These are phyloP conservation scores for Ophion costatus DNA, from an alignment of 2,888 invertebrate genomes.

Conservation along the genomic window DNA sequence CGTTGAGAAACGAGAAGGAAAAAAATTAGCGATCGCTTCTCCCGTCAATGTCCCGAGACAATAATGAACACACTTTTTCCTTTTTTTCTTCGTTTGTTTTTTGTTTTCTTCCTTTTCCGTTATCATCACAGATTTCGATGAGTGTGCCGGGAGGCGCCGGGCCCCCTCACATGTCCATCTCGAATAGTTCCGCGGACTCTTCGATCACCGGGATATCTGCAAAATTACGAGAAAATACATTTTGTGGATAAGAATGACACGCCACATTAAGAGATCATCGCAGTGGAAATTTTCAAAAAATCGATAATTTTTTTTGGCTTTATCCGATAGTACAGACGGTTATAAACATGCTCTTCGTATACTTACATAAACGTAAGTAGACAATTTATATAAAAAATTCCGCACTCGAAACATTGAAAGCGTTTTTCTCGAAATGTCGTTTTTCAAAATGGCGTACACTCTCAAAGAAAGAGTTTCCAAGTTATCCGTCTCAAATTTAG, in stretches of 20 bases:
- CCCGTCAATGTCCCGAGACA: constrained; percentile 31
- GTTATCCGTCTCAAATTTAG: too few species aligned
- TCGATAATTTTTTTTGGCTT: background rate
- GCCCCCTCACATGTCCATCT: constrained; percentile 83
- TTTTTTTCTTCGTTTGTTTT: background rate
- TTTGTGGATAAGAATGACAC: background rate
- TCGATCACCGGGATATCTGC: constrained; percentile 77
- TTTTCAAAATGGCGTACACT: too few species aligned
- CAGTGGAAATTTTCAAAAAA: background rate
- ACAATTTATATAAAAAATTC: too few species aligned
- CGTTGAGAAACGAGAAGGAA: background rate
- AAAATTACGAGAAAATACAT: constrained; percentile 57
- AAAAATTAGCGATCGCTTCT: constrained; percentile 15
- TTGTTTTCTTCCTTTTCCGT: background rate
- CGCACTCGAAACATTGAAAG: too few species aligned
- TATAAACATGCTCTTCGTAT: too few species aligned
- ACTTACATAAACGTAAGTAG: too few species aligned
- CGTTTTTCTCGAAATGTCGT: too few species aligned
- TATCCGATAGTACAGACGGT: too few species aligned
- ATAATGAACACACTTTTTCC: constrained; percentile 71
- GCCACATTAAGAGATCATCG: background rate
- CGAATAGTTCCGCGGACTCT: constrained; percentile 82
- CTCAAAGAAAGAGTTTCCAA: too few species aligned
- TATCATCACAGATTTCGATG: constrained; percentile 68
- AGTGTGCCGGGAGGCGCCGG: constrained; percentile 16